Evolutionary conservation across 2,113 vertebrate genomes (phyloP).

Genomic region (Hemibagrus wyckioides): DNA sequence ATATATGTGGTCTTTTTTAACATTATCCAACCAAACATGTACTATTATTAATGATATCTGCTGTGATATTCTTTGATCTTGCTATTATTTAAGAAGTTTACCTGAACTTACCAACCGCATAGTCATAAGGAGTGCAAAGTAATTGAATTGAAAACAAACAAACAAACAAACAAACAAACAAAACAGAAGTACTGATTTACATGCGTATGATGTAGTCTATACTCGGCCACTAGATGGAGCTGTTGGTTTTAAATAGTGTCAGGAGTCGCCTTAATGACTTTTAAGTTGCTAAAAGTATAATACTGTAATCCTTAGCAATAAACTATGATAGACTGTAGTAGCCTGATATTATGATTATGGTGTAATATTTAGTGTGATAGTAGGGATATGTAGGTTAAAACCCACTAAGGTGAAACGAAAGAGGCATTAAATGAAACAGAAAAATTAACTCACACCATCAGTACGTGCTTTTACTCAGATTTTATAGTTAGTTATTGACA

Average conservation of each 20-base stretch:
- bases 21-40: neutral
- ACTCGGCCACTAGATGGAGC: conserved; percentile 71
- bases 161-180: neutral
- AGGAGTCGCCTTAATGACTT: neutral
- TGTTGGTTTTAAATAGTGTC: conserved; percentile 63
- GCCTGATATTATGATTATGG: neutral
- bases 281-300: neutral
- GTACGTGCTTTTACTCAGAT: too few species aligned
- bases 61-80: neutral
- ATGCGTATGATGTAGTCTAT: neutral
- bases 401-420: neutral
- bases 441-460: neutral
- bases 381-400: neutral
- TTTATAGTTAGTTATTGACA: too few species aligned
- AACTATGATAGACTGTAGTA: neutral
- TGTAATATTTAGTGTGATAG: neutral
- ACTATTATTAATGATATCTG: neutral
- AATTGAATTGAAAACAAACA: neutral
- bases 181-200: neutral
- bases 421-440: neutral
- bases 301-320: neutral
- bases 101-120: neutral
- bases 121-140: neutral
- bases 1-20: neutral
- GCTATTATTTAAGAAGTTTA: neutral